Percentiles rank a stretch among this genome's conserved stretches.
These are phyloP conservation scores for Muscidifurax raptorellus DNA, from an alignment of 1,140 invertebrate genomes.

Conservation along the genomic window DNA sequence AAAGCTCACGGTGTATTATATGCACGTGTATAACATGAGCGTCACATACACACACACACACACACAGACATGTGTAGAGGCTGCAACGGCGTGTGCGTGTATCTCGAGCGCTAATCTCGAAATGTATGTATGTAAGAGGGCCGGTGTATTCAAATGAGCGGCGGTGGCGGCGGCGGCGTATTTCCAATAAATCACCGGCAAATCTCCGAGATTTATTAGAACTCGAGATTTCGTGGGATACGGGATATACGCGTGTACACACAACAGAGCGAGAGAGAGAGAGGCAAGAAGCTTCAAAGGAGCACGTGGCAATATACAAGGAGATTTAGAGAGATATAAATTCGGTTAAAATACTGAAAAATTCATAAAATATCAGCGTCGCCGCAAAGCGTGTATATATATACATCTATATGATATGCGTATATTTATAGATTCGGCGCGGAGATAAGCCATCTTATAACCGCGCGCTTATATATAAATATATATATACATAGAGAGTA, in stretches of 20 bases:
- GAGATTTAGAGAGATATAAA: conserved; percentile 2
- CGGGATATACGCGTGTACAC: no score
- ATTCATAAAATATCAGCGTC: neutral
- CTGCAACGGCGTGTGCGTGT: neutral
- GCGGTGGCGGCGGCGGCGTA: neutral
- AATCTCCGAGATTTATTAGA: conserved; percentile 1
- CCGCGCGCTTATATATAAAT: no score
- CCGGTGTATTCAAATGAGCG: neutral
- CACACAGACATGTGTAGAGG: no score
- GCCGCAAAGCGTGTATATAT: neutral
- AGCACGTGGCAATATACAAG: conserved; percentile 1
- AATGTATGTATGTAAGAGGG: neutral
- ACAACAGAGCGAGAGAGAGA: no score
- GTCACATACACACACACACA: no score
- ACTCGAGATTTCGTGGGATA: neutral
- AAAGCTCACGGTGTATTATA: neutral
- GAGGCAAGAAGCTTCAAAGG: neutral
- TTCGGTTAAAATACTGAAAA: neutral
- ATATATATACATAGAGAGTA: no score
- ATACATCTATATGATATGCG: no score
- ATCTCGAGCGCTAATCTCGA: neutral
- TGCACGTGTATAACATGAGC: no score
- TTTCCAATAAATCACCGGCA: neutral
- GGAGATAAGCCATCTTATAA: neutral
- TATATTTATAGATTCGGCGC: neutral